phyloP scores from a whole-genome alignment of 1,140 invertebrate species.

The Subanguina moxae region DNA sequence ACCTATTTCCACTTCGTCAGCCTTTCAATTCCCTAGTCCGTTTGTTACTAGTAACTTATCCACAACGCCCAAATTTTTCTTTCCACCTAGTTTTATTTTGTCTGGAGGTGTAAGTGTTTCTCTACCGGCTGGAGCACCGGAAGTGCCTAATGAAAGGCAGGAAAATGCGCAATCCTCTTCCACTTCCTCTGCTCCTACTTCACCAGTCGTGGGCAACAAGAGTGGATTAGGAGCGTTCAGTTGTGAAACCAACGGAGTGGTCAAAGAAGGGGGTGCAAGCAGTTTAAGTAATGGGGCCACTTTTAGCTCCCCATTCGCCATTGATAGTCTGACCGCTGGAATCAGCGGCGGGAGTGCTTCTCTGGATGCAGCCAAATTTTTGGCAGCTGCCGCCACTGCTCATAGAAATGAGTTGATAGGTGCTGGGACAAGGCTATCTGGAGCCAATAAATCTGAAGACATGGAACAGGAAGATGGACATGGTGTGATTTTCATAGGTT shows the following conservation, averaged over 20 bases:
- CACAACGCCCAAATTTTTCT: conserved; percentile 1
- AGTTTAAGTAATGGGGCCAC: background rate
- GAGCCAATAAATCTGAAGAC: background rate
- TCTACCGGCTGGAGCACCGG: too few relatives aligned
- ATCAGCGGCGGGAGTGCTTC: background rate
- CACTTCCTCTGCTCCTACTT: background rate
- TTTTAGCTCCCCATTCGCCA: conserved; percentile 10
- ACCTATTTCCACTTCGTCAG: background rate
- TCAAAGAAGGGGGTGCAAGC: background rate
- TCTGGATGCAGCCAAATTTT: conserved; percentile 1
- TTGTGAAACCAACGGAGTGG: background rate
- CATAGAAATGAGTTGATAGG: background rate
- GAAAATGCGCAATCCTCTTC: background rate
- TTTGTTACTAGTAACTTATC: background rate
- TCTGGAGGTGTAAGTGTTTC: too few relatives aligned
- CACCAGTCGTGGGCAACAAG: background rate
- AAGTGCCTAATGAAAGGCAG: too few relatives aligned
- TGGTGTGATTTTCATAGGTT: too few relatives aligned
- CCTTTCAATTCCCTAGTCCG: background rate
- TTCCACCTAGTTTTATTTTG: background rate
- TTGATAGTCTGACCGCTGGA: conserved; percentile 17
- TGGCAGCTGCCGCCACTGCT: background rate
- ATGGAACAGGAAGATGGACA: conserved; percentile 1
- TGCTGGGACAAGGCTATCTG: conserved; percentile 13
- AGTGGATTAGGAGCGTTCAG: background rate